phyloP scores from a whole-genome alignment of 2,888 invertebrate genomes.

The Aleiodes testaceus region DNA sequence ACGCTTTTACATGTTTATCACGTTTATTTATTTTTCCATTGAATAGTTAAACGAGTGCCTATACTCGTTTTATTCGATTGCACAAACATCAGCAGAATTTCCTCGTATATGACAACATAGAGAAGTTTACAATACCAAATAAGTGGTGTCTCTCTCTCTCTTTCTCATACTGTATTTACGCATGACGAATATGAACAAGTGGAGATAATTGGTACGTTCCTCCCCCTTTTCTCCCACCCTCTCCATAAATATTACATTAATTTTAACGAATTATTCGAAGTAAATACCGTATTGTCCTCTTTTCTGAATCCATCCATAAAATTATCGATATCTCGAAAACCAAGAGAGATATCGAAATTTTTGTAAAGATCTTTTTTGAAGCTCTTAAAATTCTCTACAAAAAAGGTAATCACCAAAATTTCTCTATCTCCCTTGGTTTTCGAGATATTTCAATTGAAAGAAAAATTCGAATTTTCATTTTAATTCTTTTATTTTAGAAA shows the following conservation, averaged over 20 bases:
- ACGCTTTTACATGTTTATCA: background rate
- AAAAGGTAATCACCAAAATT: no score
- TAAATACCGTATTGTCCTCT: no score
- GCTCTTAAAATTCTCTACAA: no score
- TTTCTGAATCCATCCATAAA: no score
- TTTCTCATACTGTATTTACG: constrained; percentile 4
- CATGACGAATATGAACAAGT: constrained; percentile 20
- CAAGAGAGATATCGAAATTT: no score
- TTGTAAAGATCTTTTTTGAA: no score
- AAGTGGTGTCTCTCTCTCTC: constrained; percentile 4
- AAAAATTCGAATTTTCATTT: no score
- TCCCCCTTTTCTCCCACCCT: background rate
- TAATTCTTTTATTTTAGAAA: no score
- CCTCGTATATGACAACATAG: constrained; percentile 6
- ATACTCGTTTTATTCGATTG: constrained; percentile 19
- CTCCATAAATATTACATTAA: constrained; percentile 24
- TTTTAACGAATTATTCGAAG: background rate
- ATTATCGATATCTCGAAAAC: no score
- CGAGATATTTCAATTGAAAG: no score
- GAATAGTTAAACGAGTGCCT: constrained; percentile 11
- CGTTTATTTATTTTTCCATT: constrained; percentile 26
- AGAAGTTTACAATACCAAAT: constrained; percentile 17
- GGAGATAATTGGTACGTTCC: constrained; percentile 10
- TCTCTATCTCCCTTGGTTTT: no score
- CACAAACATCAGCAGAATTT: constrained; percentile 7